Evolutionary conservation across 2,797 vertebrate species (phyloP).

Genomic region (Trichosurus vulpecula): DNA sequence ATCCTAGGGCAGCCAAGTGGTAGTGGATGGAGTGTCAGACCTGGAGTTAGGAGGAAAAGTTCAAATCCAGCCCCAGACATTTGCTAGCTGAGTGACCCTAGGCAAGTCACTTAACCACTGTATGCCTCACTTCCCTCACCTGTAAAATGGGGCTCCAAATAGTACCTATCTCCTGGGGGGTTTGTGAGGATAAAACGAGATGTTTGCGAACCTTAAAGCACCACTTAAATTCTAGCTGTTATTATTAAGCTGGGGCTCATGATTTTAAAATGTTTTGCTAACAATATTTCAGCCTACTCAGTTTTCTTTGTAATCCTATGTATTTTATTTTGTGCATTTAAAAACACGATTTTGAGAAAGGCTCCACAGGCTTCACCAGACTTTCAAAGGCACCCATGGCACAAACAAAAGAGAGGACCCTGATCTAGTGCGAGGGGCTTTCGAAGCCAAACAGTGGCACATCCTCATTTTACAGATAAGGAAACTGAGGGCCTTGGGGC

Average conservation of each 20-base stretch:
- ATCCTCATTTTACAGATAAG: not conserved
- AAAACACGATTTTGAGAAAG: not conserved
- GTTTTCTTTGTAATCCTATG: not conserved
- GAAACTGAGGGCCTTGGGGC: not conserved
- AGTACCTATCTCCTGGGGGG: not conserved
- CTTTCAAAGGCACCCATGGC: not conserved
- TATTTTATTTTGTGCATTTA: not conserved
- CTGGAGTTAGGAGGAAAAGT: not conserved
- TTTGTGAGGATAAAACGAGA: not conserved
- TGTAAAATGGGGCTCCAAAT: not conserved
- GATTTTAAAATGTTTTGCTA: not conserved
- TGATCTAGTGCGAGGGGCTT: not conserved
- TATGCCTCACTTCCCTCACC: not conserved
- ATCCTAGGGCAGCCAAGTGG: not conserved
- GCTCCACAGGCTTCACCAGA: not conserved
- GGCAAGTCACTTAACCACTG: not conserved
- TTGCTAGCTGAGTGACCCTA: not conserved
- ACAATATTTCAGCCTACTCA: not conserved
- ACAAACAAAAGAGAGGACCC: not conserved
- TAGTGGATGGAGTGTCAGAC: not conserved
- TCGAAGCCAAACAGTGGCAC: not conserved
- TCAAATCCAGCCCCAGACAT: not conserved
- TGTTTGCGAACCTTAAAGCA: not conserved
- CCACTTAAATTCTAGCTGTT: not conserved
- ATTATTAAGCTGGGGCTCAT: not conserved